Base-by-base conservation (phyloP, 2,113 vertebrate species). In the Uropsilus gracilis region DNA sequence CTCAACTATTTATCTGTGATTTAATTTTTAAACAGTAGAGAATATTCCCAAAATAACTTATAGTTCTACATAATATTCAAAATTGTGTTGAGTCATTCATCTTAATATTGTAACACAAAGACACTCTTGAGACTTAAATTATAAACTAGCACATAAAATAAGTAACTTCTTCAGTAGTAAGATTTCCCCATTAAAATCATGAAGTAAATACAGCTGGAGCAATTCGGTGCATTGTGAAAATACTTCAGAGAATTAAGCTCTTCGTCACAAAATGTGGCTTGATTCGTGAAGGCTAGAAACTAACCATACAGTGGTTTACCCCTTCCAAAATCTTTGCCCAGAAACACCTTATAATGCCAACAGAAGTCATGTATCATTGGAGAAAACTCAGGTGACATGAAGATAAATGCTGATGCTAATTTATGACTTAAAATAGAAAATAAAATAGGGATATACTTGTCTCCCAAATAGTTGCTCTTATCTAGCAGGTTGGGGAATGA, bases 11-110 rank as follows among this genome's bases (percentile, higher is more conserved):
- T 76, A 72, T 34, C 30, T 17, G 66, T 68, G 39, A 59, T 72
- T 89, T 86, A 48, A 39, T 69, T 95, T 91, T 89, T 77, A 55
- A 90, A 61, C 44, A 73, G 50, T 61, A 34, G 8, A 66, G 28
- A 10, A 84, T 26, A 68, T 28, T 63, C 5, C 8, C 39, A 26
- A 72, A 89, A 42, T 89, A 68, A 91, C 71, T 30, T 24, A 2
- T 2, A 64, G 26, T 77, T 76, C 22, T 44, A 92, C 16, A 34
- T 39, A 42, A 48, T 80, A 66, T 77, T 86, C 17, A 92, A 96
- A 76, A 28, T 42, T 72, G 34, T 69, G 13, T 73, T 86, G 66
- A 87, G 71, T 57, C 68, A 76, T 53, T 80, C 55, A 59, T 69
- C 46, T 66, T 76, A 77, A 82, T 85, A 85, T 66, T 22, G 3